Evolutionary conservation across 2,113 vertebrate genomes (phyloP), one percentile per base, ranked within the genome.

Genomic region (Recurvirostra avosetta): DNA sequence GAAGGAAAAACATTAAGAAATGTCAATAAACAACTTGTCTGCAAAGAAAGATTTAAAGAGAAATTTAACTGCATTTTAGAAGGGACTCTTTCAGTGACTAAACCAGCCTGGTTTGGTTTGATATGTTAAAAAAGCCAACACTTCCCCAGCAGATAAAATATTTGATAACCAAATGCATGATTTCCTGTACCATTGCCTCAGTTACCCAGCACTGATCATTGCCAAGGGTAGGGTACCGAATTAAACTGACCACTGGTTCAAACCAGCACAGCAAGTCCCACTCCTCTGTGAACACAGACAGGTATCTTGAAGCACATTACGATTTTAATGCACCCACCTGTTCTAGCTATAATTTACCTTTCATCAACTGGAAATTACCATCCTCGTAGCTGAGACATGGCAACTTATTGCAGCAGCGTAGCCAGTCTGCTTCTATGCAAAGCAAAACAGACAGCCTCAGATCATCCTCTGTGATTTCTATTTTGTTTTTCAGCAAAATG

Each of bases 361-460:
- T 93, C 90, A 96, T 75, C 92, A 76, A 23, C 87, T 90, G 85
- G 58, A 95, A 94, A 96, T 86, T 90, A 93, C 67, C 94, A 90
- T 86, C 27, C 58, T 72, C 41, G 43, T 17, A 80, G 85, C 49
- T 61, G 77, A 96, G 53, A 95, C 9, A 2, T 20, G 27, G 84
- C 66, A 91, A 45, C 74, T 93, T 55, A 61, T 43, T 94, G 45
- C 58, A 49, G 62, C 34, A 89, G 65, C 74, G 79, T 1, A 85
- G 74, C 58, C 90, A 75, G 34, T 65, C 77, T 94, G 53, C 87
- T 70, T 72, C 66, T 62, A 55, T 47, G 66, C 71, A 94, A 96
- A 96, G 66, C 36, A 66, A 56, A 93, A 77, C 66, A 92, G 90
- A 65, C 86, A 93, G 78, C 30, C 81, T 94, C 73, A 82, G 74